Percentiles rank a stretch among this genome's conserved stretches.
Conservation (phyloP, 2,888 invertebrate genomes). For the Aethes cnicana region DNA sequence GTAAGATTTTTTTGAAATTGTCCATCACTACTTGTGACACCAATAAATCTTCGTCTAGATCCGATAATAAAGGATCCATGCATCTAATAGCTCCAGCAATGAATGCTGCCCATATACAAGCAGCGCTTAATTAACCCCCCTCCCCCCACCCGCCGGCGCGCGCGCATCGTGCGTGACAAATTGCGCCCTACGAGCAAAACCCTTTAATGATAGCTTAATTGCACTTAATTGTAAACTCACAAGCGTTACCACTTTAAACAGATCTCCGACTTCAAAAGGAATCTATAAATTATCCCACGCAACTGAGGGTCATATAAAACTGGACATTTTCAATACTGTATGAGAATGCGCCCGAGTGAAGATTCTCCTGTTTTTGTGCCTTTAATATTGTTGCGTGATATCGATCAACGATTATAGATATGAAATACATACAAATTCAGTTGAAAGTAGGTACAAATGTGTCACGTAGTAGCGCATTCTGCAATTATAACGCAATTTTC, state of each 20-base stretch:
- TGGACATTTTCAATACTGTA: neutral
- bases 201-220: conserved; percentile 62
- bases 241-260: conserved; percentile 8
- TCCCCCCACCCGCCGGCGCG: conserved; percentile 31
- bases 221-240: conserved; percentile 51
- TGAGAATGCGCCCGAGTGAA: conserved; percentile 9
- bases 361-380: no score
- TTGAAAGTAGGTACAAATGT: no score
- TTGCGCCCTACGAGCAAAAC: conserved; percentile 50
- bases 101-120: conserved; percentile 20
- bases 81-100: conserved; percentile 11
- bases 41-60: conserved; percentile 11
- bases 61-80: conserved; percentile 7
- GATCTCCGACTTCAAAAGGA: neutral
- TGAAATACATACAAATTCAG: no score
- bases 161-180: conserved; percentile 58
- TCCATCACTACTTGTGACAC: no score
- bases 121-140: conserved; percentile 44
- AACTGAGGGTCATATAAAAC: neutral
- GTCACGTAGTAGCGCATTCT: no score
- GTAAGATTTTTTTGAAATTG: no score
- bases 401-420: no score
- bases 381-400: no score
- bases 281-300: neutral
- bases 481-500: no score